Base-by-base conservation (phyloP, 2,888 invertebrate species). In the Asteroscopus sphinx region DNA sequence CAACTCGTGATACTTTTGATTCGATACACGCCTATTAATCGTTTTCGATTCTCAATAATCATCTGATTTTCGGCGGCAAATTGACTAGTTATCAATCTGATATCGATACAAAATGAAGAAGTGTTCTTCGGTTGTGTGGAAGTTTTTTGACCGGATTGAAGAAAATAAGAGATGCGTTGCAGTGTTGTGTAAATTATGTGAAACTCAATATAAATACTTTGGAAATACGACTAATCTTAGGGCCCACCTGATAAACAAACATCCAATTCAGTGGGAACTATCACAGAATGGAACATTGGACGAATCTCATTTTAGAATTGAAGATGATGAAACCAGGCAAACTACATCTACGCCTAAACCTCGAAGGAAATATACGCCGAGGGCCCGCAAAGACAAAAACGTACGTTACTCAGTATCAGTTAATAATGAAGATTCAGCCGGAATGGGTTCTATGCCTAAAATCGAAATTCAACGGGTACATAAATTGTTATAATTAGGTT, bases 101-200 rank as follows among this genome's bases (percentile, higher is more conserved):
- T 79, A 83, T 81, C 80, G 78, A 85, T 76, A 76, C 66, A 85
- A 71, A 75, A 93, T 92, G 92, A 93, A 90, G 86, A 92, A 87
- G 86, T 86, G 86, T 74, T 88, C 91, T 46, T 93, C 93, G 26
- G 73, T 89, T 32, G 93, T 92, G 69, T 94, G 94, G 94, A 87
- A 86, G 69, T 93, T 93, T 77, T 94, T 92, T 68, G 93, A 93
- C 67, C 90, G 92, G 21, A 59, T 93, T 36, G 80, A 85, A 77
- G 87, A 90, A 57, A 82, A 87, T 70, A 82, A 86, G 16, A 83
- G 91, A 80, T 90, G 92, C 74, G 79, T 88, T 11, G 84, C 88
- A 39, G 93, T 94, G 69, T 73, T 92, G 86, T 94, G 94, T 80
- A 92, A 93, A 88, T 83, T 94, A 70, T 94, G 94, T 83, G 93